Evolutionary conservation across 2,113 vertebrate genomes (phyloP), one percentile per base, ranked within the genome.

Genomic region (Gobio gobio): DNA sequence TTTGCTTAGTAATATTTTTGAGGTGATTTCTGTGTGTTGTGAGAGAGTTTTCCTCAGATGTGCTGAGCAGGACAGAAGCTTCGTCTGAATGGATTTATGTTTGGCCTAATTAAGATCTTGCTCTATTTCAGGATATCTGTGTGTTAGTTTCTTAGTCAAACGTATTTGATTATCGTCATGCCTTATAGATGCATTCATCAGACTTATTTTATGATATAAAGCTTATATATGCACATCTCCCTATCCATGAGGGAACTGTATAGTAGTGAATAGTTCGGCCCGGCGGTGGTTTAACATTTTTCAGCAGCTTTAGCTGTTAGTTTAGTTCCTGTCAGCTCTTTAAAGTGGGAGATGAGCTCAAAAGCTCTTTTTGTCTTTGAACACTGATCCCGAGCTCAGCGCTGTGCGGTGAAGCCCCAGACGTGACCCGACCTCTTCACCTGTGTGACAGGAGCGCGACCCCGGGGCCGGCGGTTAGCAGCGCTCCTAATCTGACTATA

Each of bases 401-500:
- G n/a, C 13, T 51, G 64, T 40, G 16, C 64, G 3, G 40, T 66
- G 22, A 12, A 40, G 86, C 78, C 64, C 83, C 78, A 85, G 86
- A 43, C 49, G 12, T 79, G 73, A 59, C 87, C 74, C 66, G 73
- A 59, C 84, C 74, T 80, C 24, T 4, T 78, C 63, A 43, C 78
- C 70, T 79, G 68, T 24, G 61, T 76, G n/a, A 45, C 29, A 83
- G 36, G 64, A 73, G 72, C 29, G 24, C 29, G 59, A 29, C 6
- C 80, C 75, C 26, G 56, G 29, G 9, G 61, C 24, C 54, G 56
- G 13, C 33, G 26, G 64, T 78, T 83, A 79, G 29, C 56, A 47
- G 81, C 26, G 29, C 24, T 3, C 33, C 78, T 87, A 82, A 85
- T 58, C 78, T 64, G 51, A 74, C 73, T 24, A n/a, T 88, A 87